Conservation (phyloP, 2,888 invertebrate species). For the Pristionchus entomophagus region DNA sequence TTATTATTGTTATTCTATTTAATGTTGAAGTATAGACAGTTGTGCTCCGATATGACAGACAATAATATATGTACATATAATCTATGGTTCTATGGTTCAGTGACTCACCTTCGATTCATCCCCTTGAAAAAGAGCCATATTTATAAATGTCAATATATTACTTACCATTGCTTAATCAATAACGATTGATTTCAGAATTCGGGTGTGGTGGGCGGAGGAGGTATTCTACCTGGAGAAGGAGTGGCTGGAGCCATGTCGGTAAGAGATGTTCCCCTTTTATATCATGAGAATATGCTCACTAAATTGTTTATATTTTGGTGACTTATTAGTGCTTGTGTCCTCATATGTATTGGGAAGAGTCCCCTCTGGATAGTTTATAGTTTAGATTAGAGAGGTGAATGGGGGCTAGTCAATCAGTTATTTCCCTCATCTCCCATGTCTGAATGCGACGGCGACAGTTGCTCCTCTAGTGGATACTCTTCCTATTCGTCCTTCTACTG, state of each 20-base stretch:
- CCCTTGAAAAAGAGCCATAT: no score
- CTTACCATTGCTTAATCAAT: not conserved
- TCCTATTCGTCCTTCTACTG: not conserved
- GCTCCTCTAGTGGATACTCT: not conserved
- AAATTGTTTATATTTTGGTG: not conserved
- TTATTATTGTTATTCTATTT: no score
- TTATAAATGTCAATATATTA: no score
- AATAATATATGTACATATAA: no score
- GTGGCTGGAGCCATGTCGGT: slow-evolving; percentile 37
- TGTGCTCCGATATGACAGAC: no score
- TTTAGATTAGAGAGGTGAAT: slow-evolving; percentile 7
- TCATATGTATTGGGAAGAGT: not conserved
- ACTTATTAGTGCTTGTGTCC: not conserved
- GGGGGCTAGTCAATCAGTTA: not conserved
- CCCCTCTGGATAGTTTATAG: not conserved
- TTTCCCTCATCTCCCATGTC: not conserved
- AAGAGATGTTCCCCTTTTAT: not conserved
- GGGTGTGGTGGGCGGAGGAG: slow-evolving; percentile 35
- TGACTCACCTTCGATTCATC: no score
- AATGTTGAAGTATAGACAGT: no score
- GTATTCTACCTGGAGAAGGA: slow-evolving; percentile 32
- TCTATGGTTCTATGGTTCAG: no score
- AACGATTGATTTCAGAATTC: slow-evolving; percentile 17
- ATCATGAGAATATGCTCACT: no score
- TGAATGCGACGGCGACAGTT: not conserved